Conservation (phyloP, 2,113 vertebrate species). For the Nerophis lumbriciformis region DNA sequence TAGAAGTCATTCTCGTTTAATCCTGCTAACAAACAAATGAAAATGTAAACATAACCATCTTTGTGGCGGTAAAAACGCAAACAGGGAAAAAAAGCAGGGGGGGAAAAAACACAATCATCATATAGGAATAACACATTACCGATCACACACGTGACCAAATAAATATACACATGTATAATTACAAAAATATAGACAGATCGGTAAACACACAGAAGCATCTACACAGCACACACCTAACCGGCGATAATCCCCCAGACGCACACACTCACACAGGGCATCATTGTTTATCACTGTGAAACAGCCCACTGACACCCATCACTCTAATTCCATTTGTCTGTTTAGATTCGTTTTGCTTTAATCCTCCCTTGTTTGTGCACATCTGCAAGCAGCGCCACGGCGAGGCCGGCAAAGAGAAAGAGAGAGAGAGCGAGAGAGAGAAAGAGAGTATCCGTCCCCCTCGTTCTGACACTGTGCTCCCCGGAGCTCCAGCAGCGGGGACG, state of each 20-base stretch:
- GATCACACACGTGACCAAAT: slow-evolving; percentile 54
- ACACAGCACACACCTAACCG: slow-evolving; percentile 73
- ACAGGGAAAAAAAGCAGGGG: background rate
- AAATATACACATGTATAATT: slow-evolving; percentile 74
- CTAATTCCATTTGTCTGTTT: slow-evolving; percentile 80
- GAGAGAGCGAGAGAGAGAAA: slow-evolving; percentile 15
- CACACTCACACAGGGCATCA: slow-evolving; percentile 66
- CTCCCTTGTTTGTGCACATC: slow-evolving; percentile 76
- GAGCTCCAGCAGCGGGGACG: slow-evolving; percentile 51
- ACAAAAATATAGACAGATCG: slow-evolving; percentile 72
- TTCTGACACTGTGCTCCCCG: slow-evolving; percentile 45
- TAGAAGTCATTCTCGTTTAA: background rate
- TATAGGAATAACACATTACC: slow-evolving; percentile 60
- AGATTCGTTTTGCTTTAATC: slow-evolving; percentile 78
- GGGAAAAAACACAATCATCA: slow-evolving; percentile 5
- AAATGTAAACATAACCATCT: slow-evolving; percentile 2
- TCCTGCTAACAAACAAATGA: slow-evolving; percentile 1
- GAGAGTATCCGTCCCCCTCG: slow-evolving; percentile 30
- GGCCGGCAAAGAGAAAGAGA: slow-evolving; percentile 11
- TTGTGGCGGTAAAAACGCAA: slow-evolving; percentile 1
- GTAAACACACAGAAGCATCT: slow-evolving; percentile 72
- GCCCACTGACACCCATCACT: slow-evolving; percentile 76
- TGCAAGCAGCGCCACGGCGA: slow-evolving; percentile 61
- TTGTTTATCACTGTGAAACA: slow-evolving; percentile 76
- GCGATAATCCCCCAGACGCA: slow-evolving; percentile 75